These are phyloP conservation scores for Griposia aprilina DNA, from an alignment of 2,888 invertebrate species.

Conservation along the genomic window DNA sequence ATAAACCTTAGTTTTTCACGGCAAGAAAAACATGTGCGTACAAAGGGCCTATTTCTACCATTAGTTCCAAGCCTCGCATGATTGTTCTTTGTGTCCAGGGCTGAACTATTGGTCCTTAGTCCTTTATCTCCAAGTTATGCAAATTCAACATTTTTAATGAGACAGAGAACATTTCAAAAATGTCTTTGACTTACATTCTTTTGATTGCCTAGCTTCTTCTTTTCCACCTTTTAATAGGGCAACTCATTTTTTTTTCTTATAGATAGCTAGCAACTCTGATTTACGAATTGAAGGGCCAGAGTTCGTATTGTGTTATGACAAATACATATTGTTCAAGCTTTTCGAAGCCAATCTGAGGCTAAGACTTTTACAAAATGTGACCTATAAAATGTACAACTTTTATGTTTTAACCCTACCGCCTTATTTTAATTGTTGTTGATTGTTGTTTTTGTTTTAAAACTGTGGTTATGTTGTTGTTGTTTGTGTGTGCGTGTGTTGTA, in stretches of 20 bases:
- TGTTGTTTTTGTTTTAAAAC: conserved; percentile 32
- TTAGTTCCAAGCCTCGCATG: background rate
- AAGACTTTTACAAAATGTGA: conserved; percentile 8
- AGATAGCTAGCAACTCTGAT: conserved; percentile 8
- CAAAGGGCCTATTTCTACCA: background rate
- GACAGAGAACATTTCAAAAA: background rate
- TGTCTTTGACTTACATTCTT: background rate
- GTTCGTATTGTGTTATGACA: background rate
- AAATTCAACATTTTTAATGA: too few relatives aligned
- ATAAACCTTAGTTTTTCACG: too few relatives aligned
- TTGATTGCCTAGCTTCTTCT: background rate
- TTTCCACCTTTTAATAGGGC: background rate
- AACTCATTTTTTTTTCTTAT: background rate
- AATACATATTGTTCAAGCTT: conserved; percentile 7
- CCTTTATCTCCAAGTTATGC: too few relatives aligned
- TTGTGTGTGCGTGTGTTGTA: conserved; percentile 69
- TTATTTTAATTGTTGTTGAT: conserved; percentile 50
- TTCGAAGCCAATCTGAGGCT: background rate
- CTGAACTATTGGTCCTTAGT: background rate
- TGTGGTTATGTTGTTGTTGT: conserved; percentile 56
- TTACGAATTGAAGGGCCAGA: background rate
- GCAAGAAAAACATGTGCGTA: too few relatives aligned
- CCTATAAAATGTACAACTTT: conserved; percentile 22
- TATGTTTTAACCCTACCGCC: conserved; percentile 55
- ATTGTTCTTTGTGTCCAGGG: background rate